Percentiles rank a stretch among this genome's conserved stretches.
Conservation (phyloP, 2,888 invertebrate species). For the Carterocephalus palaemon region DNA sequence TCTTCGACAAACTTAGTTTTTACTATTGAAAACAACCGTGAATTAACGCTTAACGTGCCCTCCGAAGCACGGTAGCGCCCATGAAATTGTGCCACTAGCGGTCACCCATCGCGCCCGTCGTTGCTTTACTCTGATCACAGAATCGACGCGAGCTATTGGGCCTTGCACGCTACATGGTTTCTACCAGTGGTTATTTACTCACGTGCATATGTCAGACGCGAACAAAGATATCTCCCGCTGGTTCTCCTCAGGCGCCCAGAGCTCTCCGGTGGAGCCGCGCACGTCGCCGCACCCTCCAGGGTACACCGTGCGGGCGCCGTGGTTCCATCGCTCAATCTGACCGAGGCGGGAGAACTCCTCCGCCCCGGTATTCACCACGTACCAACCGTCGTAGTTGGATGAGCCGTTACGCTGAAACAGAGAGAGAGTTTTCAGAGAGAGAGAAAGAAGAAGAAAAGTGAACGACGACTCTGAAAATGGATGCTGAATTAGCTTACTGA, state of each 20-base stretch:
- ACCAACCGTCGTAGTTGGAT: constrained; percentile 84
- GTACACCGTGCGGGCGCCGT: constrained; percentile 72
- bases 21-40: too few relatives aligned
- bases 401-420: constrained; percentile 87
- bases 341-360: constrained; percentile 82
- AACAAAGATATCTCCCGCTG: constrained; percentile 82
- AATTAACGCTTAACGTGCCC: too few relatives aligned
- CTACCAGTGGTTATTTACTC: constrained; percentile 42
- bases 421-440: too few relatives aligned
- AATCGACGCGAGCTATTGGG: too few relatives aligned
- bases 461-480: too few relatives aligned
- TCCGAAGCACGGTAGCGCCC: too few relatives aligned
- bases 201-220: constrained; percentile 89
- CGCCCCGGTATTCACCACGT: constrained; percentile 86
- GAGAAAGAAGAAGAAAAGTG: too few relatives aligned
- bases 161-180: constrained; percentile 38
- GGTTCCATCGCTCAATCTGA: constrained; percentile 84
- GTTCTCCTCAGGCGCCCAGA: constrained; percentile 85
- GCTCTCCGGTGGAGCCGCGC: constrained; percentile 87
- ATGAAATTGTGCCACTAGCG: too few relatives aligned
- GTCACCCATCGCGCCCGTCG: too few relatives aligned
- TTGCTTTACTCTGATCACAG: too few relatives aligned
- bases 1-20: too few relatives aligned
- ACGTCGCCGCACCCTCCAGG: constrained; percentile 83
- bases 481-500: too few relatives aligned